Base-by-base conservation (phyloP, 2,797 vertebrate genomes). In the Anableps anableps region DNA sequence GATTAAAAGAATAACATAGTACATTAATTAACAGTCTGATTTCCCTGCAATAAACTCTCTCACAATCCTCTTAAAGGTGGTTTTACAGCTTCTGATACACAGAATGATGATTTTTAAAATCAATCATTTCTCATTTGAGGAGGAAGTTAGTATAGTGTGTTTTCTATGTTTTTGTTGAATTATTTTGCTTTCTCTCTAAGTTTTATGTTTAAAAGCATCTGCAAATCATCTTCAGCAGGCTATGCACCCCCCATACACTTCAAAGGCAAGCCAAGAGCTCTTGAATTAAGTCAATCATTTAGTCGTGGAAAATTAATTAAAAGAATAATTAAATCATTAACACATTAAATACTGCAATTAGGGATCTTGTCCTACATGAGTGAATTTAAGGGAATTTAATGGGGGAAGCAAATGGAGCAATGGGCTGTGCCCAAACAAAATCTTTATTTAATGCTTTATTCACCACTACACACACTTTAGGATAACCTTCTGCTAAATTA, bases 271-370 rank as follows among this genome's bases (percentile, higher is more conserved):
- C 91, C 88, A 86, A 94, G 94, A 95, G 94, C 91, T 92, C 90
- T 94, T 93, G 91, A 95, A 96, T 95, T 94, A 95, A 95, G 92
- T 93, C 95, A 95, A 94, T 96, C 95, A 95, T 96, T 96, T 96
- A 94, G 94, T 95, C 94, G 93, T 95, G 95, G 95, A 95, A 95
- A 96, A 96, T 96, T 95, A 95, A 96, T 96, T 95, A 95, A 95
- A 96, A 96, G 92, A 95, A 96, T 96, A 96, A 96, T 96, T 96
- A 96, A 96, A 95, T 95, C 94, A 96, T 96, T 96, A 96, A 94
- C 94, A 95, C 93, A 94, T 95, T 95, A 94, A 95, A 95, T 94
- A 93, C 85, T 91, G 94, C 94, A 95, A 95, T 96, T 96, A 96
- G 93, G 95, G 95, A 94, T 93, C 92, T 87, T 96, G 95, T 96